Evolutionary conservation across 2,113 vertebrate species (phyloP), one percentile per base, ranked within the genome.

Genomic region (Leucopsar rothschildi): DNA sequence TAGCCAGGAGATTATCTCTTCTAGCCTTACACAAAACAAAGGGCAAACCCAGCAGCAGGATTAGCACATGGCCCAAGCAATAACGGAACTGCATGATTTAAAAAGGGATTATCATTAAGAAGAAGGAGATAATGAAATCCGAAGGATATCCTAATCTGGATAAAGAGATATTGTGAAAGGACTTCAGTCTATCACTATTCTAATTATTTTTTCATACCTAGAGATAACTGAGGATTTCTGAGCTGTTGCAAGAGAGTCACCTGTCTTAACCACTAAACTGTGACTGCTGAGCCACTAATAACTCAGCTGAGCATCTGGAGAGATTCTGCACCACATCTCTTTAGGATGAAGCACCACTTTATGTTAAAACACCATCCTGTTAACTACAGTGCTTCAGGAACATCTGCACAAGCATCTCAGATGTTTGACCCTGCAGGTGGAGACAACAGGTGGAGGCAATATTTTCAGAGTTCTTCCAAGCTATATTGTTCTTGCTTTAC

Each of bases 1-100:
- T 80, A 91, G 31, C 40, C 45, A 80, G 94, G 90, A 86, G 42
- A 88, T 91, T 68, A 77, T 49, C 19, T 83, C 66, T 92, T 94
- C 44, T 50, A 60, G 42, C 61, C 25, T 88, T 64, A 86, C 19
- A 29, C 18, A 76, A 95, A 97, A 81, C 55, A 85, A 95, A 96
- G 64, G 40, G 49, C 56, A 96, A 94, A 91, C 6, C 9, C 24
- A 86, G 52, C 16, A 77, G 47, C 14, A 72, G 33, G 33, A 55
- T 90, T 33, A 57, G 25, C 12, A 64, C 39, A 29, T 21, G 18
- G 10, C 39, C 40, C 52, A 64, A 82, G 29, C 21, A 63, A 39
- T 82, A 79, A 72, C 11, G 68, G 21, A 93, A 33, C 14, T 79
- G 55, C 14, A 57, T 27, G 71, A 79, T 90, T 93, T 81, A 29